phyloP scores from a whole-genome alignment of 2,113 vertebrate species.

The Gnathonemus longibarbis region DNA sequence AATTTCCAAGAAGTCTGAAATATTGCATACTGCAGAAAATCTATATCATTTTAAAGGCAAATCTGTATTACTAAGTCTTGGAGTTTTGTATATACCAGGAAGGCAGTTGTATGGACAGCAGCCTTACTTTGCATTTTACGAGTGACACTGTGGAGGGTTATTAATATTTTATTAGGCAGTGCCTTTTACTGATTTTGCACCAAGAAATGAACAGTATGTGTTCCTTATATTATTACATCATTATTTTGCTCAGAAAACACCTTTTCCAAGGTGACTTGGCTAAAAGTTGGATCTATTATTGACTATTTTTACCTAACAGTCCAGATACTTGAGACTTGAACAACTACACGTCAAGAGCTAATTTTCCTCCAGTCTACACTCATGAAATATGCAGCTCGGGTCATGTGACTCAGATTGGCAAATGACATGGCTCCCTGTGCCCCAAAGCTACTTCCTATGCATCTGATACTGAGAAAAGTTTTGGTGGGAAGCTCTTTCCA shows the following conservation, averaged over 20 bases:
- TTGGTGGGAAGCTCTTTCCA: neutral
- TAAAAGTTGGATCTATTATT: neutral
- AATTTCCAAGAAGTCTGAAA: neutral
- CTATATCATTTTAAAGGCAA: neutral
- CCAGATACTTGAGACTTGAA: neutral
- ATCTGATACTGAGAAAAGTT: neutral
- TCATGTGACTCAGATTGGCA: neutral
- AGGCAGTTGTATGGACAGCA: neutral
- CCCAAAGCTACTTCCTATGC: neutral
- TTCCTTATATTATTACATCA: neutral
- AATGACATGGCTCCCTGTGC: neutral
- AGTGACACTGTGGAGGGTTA: neutral
- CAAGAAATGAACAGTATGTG: neutral
- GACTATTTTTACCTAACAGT: neutral
- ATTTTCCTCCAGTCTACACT: neutral
- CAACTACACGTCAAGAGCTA: neutral
- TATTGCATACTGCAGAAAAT: neutral
- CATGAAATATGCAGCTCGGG: neutral
- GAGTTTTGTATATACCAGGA: neutral
- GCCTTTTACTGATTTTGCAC: neutral
- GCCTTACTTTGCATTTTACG: neutral
- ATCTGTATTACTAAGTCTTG: neutral
- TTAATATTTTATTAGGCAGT: constrained; percentile 1
- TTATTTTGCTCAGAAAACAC: neutral
- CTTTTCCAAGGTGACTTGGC: neutral